These are phyloP conservation scores for Rhincodon typus DNA, from an alignment of 2,797 vertebrate species.

Conservation along the genomic window DNA sequence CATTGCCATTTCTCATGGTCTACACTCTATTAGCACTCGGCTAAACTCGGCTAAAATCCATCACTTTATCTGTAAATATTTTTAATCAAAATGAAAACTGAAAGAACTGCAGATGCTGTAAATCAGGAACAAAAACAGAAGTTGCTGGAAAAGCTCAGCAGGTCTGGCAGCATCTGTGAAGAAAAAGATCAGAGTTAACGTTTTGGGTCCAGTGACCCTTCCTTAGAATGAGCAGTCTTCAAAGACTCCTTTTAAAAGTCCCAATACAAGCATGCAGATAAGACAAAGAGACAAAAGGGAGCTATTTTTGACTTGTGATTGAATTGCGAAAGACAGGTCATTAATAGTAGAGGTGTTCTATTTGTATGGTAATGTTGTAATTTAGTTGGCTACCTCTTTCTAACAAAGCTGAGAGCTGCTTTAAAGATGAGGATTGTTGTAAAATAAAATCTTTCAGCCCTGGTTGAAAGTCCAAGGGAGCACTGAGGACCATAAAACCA, in stretches of 20 bases:
- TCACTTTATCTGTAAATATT: no score
- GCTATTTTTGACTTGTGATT: background rate
- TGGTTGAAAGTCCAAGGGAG: background rate
- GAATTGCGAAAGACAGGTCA: background rate
- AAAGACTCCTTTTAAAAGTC: background rate
- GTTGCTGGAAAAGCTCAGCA: no score
- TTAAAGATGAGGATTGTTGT: background rate
- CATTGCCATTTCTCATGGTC: background rate
- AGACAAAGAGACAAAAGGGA: background rate
- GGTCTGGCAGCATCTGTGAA: no score
- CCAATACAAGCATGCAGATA: background rate
- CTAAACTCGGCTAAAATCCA: background rate
- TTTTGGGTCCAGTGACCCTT: no score
- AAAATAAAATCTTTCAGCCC: background rate
- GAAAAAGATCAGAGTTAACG: no score
- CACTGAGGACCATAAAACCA: background rate
- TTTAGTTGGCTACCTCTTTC: background rate
- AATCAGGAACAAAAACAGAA: no score
- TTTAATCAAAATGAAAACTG: background rate
- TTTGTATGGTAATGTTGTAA: conserved; percentile 1
- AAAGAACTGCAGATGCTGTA: no score
- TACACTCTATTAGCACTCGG: background rate
- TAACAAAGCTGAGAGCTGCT: background rate
- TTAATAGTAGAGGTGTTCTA: background rate
- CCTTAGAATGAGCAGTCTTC: background rate